These are phyloP conservation scores for Hyperoplus immaculatus DNA, from an alignment of 2,797 vertebrate genomes.

Conservation along the genomic window DNA sequence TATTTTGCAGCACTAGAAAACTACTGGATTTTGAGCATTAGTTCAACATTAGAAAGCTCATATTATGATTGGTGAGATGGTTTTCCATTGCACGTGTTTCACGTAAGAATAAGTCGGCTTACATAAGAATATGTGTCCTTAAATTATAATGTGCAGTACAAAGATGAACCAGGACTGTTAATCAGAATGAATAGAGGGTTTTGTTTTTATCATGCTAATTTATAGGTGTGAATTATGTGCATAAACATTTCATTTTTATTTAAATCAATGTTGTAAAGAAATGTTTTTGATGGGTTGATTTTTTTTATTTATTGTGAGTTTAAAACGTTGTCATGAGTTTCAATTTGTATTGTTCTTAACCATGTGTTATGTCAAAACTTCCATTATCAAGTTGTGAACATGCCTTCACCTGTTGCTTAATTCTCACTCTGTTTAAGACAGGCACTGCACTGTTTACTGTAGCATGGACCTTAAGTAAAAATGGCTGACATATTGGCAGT, in stretches of 20 bases:
- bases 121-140: slow-evolving; percentile 4
- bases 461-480: slow-evolving; percentile 36
- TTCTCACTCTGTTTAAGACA: slow-evolving; percentile 45
- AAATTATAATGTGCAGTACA: neutral
- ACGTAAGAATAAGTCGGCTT: neutral
- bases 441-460: slow-evolving; percentile 35
- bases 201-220: slow-evolving; percentile 11
- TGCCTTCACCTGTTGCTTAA: slow-evolving; percentile 22
- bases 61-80: slow-evolving; percentile 1
- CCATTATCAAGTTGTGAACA: slow-evolving; percentile 18
- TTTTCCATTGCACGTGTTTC: slow-evolving; percentile 16
- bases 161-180: neutral
- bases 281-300: slow-evolving; percentile 4
- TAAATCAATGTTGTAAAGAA: slow-evolving; percentile 28
- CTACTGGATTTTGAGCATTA: slow-evolving; percentile 6
- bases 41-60: slow-evolving; percentile 9
- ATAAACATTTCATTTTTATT: slow-evolving; percentile 22
- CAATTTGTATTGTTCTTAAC: neutral
- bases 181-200: neutral
- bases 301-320: slow-evolving; percentile 12
- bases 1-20: slow-evolving; percentile 22
- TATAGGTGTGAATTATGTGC: slow-evolving; percentile 2
- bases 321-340: slow-evolving; percentile 6
- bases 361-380: neutral
- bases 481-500: slow-evolving; percentile 22